These are phyloP conservation scores for Lottia scabra DNA, from an alignment of 2,888 invertebrate species.

Conservation along the genomic window DNA sequence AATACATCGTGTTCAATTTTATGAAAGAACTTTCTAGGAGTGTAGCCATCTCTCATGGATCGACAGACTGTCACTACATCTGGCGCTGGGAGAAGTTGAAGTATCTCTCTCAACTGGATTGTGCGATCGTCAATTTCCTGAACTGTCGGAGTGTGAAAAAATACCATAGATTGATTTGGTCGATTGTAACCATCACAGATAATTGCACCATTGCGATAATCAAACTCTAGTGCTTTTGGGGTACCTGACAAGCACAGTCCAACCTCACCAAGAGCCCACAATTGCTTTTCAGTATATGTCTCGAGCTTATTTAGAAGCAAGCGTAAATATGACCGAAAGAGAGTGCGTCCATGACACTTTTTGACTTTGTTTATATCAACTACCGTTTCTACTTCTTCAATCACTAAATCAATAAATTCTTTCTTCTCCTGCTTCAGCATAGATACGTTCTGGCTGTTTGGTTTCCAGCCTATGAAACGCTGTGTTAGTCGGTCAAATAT, in stretches of 20 bases:
- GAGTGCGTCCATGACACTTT: too few relatives aligned
- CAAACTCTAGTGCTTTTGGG: constrained; percentile 26
- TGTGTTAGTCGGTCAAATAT: background rate
- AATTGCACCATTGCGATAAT: constrained; percentile 24
- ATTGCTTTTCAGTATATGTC: constrained; percentile 31
- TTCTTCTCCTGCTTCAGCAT: background rate
- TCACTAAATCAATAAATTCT: background rate
- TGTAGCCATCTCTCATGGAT: constrained; percentile 53
- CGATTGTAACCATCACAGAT: constrained; percentile 44
- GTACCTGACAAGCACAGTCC: constrained; percentile 46
- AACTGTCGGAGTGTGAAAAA: constrained; percentile 27
- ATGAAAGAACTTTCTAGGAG: constrained; percentile 43
- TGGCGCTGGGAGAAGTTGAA: constrained; percentile 25
- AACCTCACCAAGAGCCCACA: constrained; percentile 31
- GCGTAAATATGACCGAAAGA: background rate
- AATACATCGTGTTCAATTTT: constrained; percentile 45
- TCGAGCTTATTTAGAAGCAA: constrained; percentile 13
- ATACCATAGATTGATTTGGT: constrained; percentile 31
- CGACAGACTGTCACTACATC: constrained; percentile 47
- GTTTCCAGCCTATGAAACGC: background rate
- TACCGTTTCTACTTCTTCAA: background rate
- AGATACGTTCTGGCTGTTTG: background rate
- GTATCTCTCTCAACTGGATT: constrained; percentile 27
- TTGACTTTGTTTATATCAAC: too few relatives aligned
- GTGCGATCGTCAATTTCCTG: constrained; percentile 31